These are phyloP conservation scores for Lonchura striata DNA, from an alignment of 2,113 vertebrate species.

Conservation along the genomic window DNA sequence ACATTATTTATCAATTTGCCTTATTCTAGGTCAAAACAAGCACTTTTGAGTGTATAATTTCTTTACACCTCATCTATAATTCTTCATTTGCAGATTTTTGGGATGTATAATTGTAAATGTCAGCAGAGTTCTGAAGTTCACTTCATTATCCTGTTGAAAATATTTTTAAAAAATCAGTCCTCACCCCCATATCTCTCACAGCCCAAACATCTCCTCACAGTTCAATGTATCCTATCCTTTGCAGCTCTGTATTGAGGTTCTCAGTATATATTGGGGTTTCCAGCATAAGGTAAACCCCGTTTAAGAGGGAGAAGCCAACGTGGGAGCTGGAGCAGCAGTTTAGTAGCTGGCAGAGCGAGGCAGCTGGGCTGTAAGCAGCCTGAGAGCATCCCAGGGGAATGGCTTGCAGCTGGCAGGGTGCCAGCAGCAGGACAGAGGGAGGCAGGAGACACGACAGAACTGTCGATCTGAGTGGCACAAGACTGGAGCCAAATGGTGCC, in stretches of 20 bases:
- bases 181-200: not conserved
- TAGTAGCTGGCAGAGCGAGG: not conserved
- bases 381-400: not conserved
- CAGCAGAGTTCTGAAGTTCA: not conserved
- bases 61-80: not conserved
- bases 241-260: not conserved
- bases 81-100: not conserved
- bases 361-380: not conserved
- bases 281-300: not conserved
- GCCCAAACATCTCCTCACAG: not conserved
- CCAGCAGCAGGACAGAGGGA: slow-evolving; percentile 2
- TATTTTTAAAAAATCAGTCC: not conserved
- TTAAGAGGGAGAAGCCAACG: not conserved
- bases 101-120: not conserved
- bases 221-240: not conserved
- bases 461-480: not conserved
- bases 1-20: not conserved
- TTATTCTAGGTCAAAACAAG: not conserved
- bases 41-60: not conserved
- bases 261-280: not conserved
- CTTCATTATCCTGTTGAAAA: not conserved
- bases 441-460: not conserved
- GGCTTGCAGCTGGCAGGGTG: not conserved
- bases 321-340: not conserved
- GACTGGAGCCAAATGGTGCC: not conserved